Conservation (phyloP, 2,113 vertebrate genomes). For the Dicrurus megarhynchus region DNA sequence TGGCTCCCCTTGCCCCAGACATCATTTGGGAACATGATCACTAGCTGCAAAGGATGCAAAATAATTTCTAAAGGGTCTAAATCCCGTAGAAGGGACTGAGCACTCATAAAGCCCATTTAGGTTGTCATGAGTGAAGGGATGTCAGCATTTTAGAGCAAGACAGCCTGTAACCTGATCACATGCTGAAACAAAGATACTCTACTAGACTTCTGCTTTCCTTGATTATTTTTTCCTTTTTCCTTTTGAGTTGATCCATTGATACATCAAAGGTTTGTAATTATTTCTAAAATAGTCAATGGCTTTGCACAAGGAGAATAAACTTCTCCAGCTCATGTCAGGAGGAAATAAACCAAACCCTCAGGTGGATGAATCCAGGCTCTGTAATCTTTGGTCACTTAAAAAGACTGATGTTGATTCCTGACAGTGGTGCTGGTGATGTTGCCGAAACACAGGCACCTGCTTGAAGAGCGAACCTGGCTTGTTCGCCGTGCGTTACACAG, state of each 20-base stretch:
- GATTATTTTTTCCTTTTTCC: not conserved
- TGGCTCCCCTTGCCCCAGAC: rapidly evolving
- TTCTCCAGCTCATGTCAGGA: not conserved
- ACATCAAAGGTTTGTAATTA: not conserved
- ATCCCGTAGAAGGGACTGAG: not conserved
- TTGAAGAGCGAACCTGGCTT: not conserved
- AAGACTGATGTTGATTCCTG: rapidly evolving
- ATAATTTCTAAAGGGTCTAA: not conserved
- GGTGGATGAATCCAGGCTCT: not conserved
- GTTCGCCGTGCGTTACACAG: rapidly evolving
- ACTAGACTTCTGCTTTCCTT: not conserved
- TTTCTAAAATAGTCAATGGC: not conserved
- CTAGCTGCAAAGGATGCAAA: not conserved
- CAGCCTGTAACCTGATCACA: not conserved
- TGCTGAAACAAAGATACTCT: not conserved
- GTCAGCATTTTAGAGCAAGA: not conserved
- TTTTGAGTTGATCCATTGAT: not conserved
- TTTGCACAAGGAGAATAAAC: not conserved
- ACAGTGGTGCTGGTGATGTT: not conserved
- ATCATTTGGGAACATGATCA: not conserved
- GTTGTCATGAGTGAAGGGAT: not conserved
- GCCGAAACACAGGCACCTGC: not conserved
- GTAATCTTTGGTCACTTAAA: not conserved
- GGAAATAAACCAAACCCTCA: not conserved
- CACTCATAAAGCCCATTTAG: not conserved